A percentile compares a stretch with the other conserved stretches of the same genome.
Evolutionary conservation across 2,888 invertebrate species (phyloP).

Genomic region (Aporophyla lueneburgensis): DNA sequence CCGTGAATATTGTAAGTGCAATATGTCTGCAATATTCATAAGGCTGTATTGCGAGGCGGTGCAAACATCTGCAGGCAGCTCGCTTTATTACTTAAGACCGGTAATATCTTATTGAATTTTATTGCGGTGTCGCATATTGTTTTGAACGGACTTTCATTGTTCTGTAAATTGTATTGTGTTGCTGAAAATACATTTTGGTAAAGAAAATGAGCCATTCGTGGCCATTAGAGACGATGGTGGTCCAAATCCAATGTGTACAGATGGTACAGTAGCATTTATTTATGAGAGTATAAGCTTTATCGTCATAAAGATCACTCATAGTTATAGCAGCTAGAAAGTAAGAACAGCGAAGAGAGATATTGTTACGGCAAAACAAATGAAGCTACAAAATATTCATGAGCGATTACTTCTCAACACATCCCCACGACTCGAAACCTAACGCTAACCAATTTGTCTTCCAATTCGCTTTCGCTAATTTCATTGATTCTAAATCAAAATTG

Average conservation of each 20-base stretch:
- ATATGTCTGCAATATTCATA: slow-evolving; percentile 49
- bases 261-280: background rate
- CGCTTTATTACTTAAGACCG: slow-evolving; percentile 40
- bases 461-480: background rate
- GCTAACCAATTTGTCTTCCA: background rate
- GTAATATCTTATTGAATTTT: slow-evolving; percentile 1
- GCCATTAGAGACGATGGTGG: background rate
- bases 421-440: background rate
- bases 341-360: no score
- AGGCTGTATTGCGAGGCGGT: slow-evolving; percentile 12
- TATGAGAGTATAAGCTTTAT: no score
- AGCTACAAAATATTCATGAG: slow-evolving; percentile 6
- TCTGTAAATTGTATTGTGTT: background rate
- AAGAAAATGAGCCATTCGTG: background rate
- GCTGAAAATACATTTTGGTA: background rate
- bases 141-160: slow-evolving; percentile 2
- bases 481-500: slow-evolving; percentile 5
- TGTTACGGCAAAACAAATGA: background rate
- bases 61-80: slow-evolving; percentile 34
- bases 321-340: no score
- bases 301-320: no score
- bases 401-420: background rate
- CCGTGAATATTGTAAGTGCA: slow-evolving; percentile 52
- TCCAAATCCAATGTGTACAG: background rate
- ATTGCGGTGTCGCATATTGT: background rate